Percentiles rank a stretch among this genome's conserved stretches.
Evolutionary conservation across 23 tunicate species (phyloP).

Genomic region (Ciona savignyi): DNA sequence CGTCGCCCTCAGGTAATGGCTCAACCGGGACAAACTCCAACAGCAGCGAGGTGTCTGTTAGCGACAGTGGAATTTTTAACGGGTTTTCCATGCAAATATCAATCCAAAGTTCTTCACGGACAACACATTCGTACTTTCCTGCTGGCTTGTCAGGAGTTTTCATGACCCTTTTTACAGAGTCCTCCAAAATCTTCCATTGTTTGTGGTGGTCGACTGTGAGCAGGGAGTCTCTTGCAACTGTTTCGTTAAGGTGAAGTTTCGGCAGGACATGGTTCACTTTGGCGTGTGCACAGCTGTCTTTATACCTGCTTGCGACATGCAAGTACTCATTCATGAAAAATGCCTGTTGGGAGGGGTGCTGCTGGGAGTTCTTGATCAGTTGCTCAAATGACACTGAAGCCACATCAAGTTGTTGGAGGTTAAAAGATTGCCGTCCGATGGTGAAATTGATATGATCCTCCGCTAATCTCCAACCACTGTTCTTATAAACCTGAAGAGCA

Average conservation of each 20-base stretch:
- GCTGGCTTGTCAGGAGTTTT: neutral
- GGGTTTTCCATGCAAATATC: conserved; percentile 35
- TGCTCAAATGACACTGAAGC: conserved; percentile 43
- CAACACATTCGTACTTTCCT: conserved; percentile 1
- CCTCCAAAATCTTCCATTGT: neutral
- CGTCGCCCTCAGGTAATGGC: neutral
- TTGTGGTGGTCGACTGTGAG: neutral
- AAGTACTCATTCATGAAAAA: conserved; percentile 59
- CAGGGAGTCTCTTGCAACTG: neutral
- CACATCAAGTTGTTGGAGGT: conserved; percentile 21
- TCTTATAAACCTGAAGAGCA: conserved; percentile 64
- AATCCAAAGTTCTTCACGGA: conserved; percentile 13
- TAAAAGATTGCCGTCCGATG: conserved; percentile 49
- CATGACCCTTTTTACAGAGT: neutral
- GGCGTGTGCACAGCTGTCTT: neutral
- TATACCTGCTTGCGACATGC: conserved; percentile 24
- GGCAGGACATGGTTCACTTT: neutral
- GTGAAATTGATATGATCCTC: conserved; percentile 76
- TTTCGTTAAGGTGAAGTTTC: neutral
- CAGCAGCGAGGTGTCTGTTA: conserved; percentile 11
- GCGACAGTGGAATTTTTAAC: conserved; percentile 19
- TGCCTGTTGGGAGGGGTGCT: conserved; percentile 59
- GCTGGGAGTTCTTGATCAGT: conserved; percentile 46
- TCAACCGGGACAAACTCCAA: conserved; percentile 7
- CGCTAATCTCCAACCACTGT: conserved; percentile 53